phyloP scores from a whole-genome alignment of 2,888 invertebrate genomes.

The Nebria salina region DNA sequence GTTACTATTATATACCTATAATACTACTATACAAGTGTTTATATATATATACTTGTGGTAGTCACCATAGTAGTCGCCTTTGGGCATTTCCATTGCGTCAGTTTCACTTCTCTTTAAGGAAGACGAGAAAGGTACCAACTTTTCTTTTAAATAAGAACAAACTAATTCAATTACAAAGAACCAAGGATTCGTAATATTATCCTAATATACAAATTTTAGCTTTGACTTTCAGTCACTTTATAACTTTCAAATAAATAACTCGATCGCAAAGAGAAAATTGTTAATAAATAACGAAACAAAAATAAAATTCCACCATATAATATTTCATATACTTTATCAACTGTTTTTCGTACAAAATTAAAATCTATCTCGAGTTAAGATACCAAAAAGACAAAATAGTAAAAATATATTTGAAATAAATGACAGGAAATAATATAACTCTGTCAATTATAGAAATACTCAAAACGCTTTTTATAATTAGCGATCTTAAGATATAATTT shows the following conservation, averaged over 20 bases:
- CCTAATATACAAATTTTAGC: no score
- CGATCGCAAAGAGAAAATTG: no score
- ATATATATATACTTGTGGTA: background rate
- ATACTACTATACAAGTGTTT: background rate
- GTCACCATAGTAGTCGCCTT: background rate
- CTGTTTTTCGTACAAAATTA: no score
- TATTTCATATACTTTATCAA: no score
- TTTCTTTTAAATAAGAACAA: background rate
- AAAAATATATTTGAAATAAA: background rate
- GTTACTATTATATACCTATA: background rate
- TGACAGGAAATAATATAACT: constrained; percentile 15
- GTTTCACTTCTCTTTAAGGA: constrained; percentile 57
- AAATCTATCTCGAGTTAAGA: background rate
- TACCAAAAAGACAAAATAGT: background rate
- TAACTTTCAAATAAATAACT: no score
- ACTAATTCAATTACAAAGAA: background rate
- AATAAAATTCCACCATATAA: no score
- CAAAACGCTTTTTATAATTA: constrained; percentile 6
- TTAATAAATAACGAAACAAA: no score
- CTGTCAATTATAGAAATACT: background rate
- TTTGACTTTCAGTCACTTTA: no score
- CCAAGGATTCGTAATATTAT: no score
- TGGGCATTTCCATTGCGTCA: constrained; percentile 50
- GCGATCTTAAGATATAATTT: background rate
- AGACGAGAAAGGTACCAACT: constrained; percentile 59